A percentile compares a stretch with the other conserved stretches of the same genome.
Evolutionary conservation across 2,888 invertebrate species (phyloP).

Genomic region (Formica aserva): DNA sequence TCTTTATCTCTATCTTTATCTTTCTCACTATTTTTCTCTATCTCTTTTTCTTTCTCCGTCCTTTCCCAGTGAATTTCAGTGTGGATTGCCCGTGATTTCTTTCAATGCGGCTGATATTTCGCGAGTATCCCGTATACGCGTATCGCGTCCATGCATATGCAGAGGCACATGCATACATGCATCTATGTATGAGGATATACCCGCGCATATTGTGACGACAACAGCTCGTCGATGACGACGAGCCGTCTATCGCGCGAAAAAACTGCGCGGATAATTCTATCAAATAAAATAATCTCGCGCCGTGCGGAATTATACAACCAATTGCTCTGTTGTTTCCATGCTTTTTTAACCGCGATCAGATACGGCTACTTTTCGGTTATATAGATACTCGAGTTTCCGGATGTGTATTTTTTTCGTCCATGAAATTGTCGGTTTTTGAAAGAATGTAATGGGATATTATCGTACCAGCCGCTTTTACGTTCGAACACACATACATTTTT

Average conservation of each 20-base stretch:
- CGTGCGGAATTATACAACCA: constrained; percentile 38
- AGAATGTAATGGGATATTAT: constrained; percentile 34
- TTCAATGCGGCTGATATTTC: constrained; percentile 13
- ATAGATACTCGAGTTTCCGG: background rate
- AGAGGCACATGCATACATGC: constrained; percentile 48
- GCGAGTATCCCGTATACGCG: constrained; percentile 1
- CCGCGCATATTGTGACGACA: constrained; percentile 47
- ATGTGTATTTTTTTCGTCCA: constrained; percentile 6
- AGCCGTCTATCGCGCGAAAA: background rate
- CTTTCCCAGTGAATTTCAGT: background rate
- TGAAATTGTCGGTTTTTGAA: constrained; percentile 18
- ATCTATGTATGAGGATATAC: constrained; percentile 64
- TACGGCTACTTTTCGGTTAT: constrained; percentile 13
- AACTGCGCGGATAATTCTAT: constrained; percentile 20
- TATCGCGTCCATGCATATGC: constrained; percentile 65
- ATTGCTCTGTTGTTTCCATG: constrained; percentile 11
- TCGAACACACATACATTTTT: background rate
- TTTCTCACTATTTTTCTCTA: background rate
- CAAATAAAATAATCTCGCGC: constrained; percentile 35
- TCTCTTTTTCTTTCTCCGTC: background rate
- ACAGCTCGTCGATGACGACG: constrained; percentile 29
- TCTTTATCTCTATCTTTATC: background rate
- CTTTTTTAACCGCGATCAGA: constrained; percentile 1
- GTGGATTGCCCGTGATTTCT: constrained; percentile 23
- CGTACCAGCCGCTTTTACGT: background rate